A percentile compares a stretch with the other conserved stretches of the same genome.
phyloP scores from a whole-genome alignment of 2,888 invertebrate genomes.

The Dasypolia templi region DNA sequence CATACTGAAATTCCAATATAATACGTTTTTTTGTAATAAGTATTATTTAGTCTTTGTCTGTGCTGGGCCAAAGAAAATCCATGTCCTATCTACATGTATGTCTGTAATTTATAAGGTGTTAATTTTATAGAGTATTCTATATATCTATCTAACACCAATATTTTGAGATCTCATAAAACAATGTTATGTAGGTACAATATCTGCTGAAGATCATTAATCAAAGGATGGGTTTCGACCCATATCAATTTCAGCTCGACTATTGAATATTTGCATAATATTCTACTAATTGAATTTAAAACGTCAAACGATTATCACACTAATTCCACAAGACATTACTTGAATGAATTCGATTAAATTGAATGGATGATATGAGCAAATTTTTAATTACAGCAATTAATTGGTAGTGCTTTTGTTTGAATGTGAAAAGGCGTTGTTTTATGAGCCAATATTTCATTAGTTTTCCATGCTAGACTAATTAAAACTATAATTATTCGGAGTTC shows the following conservation, averaged over 20 bases:
- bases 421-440: conserved; percentile 47
- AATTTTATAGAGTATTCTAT: no score
- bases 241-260: conserved; percentile 55
- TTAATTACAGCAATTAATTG: conserved; percentile 26
- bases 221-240: conserved; percentile 42
- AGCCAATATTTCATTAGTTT: conserved; percentile 30
- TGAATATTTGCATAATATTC: conserved; percentile 29
- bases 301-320: conserved; percentile 18
- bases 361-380: conserved; percentile 6
- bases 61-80: no score
- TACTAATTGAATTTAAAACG: conserved; percentile 22
- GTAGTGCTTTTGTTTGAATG: conserved; percentile 39
- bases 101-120: no score
- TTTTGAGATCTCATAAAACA: conserved; percentile 17
- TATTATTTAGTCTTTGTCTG: no score
- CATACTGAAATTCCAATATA: no score
- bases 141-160: neutral
- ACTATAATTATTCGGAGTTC: conserved; percentile 9
- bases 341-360: conserved; percentile 7
- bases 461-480: conserved; percentile 23
- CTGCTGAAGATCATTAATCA: conserved; percentile 42
- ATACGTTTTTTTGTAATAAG: no score
- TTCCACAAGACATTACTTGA: rapidly evolving
- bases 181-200: neutral
- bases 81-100: no score